Evolutionary conservation across 2,113 vertebrate species (phyloP), one percentile per base, ranked within the genome.

Genomic region (Trichechus manatus): DNA sequence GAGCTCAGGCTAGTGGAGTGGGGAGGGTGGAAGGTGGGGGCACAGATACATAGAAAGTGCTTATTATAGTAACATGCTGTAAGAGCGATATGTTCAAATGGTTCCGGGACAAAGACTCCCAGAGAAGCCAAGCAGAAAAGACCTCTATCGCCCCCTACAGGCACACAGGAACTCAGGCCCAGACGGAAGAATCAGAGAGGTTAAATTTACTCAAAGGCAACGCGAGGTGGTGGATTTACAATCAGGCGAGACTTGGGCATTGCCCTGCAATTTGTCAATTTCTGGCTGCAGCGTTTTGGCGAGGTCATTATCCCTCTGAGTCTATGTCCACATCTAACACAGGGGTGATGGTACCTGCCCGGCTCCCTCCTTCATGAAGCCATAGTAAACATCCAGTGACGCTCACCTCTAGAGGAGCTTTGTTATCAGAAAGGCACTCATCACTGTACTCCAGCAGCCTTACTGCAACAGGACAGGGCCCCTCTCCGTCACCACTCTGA

Each of bases 101-200:
- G 31, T 36, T 85, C 70, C 36, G 29, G 44, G 74, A 70, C 72
- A n/a, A 47, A 47, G 6, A 33, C 47, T 31, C 53, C 61, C 89
- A 10, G 9, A 77, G 20, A 53, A 80, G 63, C 19, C 25, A 33
- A 23, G 8, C 47, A 85, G 17, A 29, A 75, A 89, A 59, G 85
- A 70, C 14, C 82, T 93, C 93, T 90, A 25, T 20, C 2, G 47
- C 94, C 93, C 94, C 10, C 97, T 93, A 50, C 9, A 47, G 90
- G 63, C n/a, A 23, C n/a, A 44, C 0, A 36, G 63, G 27, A 74
- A 23, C 9, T n/a, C 47, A 44, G 14, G 14, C 33, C 22, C 50
- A n/a, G 44, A 66, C 22, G 47, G 33, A 91, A 82, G 61, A 79
- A 11, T 20, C 3, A 14, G 44, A 87, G 79, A 15, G 11, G 39